Evolutionary conservation across 2,113 vertebrate genomes (phyloP).

Genomic region (Otocyon megalotis): DNA sequence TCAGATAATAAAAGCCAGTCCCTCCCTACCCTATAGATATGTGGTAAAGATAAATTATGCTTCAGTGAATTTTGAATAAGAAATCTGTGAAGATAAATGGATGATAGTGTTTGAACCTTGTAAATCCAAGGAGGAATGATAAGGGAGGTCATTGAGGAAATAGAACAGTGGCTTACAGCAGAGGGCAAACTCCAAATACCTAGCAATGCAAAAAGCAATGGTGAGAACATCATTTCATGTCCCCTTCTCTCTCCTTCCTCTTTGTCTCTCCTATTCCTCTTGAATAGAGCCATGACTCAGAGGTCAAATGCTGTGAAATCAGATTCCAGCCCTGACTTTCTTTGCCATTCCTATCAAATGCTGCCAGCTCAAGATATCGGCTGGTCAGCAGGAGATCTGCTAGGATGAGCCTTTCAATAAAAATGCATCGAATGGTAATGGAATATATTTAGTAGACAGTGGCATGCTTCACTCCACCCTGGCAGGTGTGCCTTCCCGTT

Average conservation of each 20-base stretch:
- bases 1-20: conserved; percentile 18
- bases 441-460: not conserved
- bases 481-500: not conserved
- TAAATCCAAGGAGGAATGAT: conserved; percentile 48
- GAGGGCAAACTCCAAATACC: not conserved
- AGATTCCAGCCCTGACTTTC: not conserved
- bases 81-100: conserved; percentile 69
- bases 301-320: not conserved
- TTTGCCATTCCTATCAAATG: not conserved
- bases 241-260: not conserved
- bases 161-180: not conserved
- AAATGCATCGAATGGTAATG: not conserved
- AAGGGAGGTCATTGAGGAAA: conserved; percentile 13
- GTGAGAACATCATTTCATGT: not conserved
- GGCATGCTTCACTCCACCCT: not conserved
- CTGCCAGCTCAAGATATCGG: not conserved
- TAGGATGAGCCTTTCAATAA: not conserved
- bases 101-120: conserved; percentile 7
- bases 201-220: not conserved
- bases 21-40: not conserved
- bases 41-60: conserved; percentile 58
- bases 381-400: not conserved
- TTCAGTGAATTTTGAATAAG: conserved; percentile 69
- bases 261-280: not conserved
- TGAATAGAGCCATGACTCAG: not conserved